These are phyloP conservation scores for Psittacula echo DNA, from an alignment of 2,797 vertebrate species.

Conservation along the genomic window DNA sequence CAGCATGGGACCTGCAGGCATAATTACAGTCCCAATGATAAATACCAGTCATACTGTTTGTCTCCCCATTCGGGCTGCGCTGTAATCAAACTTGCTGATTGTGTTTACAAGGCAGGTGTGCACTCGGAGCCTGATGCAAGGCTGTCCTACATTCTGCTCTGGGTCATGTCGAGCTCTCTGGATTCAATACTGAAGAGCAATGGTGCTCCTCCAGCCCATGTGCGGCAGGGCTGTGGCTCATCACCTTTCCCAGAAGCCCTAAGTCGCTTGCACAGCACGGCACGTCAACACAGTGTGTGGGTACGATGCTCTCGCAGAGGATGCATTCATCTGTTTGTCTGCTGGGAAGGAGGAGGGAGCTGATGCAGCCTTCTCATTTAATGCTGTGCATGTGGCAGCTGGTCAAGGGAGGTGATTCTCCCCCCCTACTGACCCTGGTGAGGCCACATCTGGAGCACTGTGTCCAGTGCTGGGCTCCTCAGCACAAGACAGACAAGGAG, in stretches of 20 bases:
- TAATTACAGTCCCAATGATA: slow-evolving; percentile 31
- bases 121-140: neutral
- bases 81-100: slow-evolving; percentile 29
- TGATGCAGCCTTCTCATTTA: neutral
- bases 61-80: neutral
- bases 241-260: neutral
- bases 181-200: neutral
- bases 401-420: neutral
- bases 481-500: neutral
- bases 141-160: slow-evolving; percentile 28
- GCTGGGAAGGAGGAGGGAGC: neutral
- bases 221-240: neutral
- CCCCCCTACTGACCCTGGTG: neutral
- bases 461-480: neutral
- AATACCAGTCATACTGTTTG: neutral
- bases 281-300: fast-evolving
- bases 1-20: slow-evolving; percentile 36
- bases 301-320: neutral
- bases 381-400: neutral
- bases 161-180: neutral
- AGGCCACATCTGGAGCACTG: neutral
- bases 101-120: slow-evolving; percentile 28
- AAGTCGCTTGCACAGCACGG: neutral
- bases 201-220: neutral
- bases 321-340: neutral